phyloP scores from a whole-genome alignment of 2,888 invertebrate genomes.

The Caradrina kadenii region DNA sequence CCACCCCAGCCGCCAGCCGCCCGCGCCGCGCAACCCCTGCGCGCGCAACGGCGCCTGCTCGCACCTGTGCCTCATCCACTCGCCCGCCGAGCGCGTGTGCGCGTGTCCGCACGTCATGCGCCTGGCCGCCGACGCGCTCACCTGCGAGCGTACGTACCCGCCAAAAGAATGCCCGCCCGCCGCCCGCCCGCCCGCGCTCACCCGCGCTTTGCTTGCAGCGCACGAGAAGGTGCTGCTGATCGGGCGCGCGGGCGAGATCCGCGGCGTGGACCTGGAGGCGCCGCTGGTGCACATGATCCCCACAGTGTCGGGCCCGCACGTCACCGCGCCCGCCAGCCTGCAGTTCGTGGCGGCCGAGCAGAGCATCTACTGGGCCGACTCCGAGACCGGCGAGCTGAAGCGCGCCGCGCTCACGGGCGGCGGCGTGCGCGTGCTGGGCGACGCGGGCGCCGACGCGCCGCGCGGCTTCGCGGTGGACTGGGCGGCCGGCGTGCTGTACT shows the following conservation, averaged over 20 bases:
- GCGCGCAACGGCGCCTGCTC: conserved; percentile 95
- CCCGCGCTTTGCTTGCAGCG: conserved; percentile 91
- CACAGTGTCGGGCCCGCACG: conserved; percentile 93
- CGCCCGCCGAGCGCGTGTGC: conserved; percentile 92
- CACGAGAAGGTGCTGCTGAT: conserved; percentile 95
- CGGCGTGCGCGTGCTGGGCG: conserved; percentile 88
- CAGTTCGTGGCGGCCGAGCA: conserved; percentile 92
- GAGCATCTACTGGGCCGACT: conserved; percentile 93
- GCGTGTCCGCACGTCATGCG: conserved; percentile 97
- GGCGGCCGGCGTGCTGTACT: conserved; percentile 94
- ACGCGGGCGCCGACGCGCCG: conserved; percentile 92
- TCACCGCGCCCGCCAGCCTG: conserved; percentile 93
- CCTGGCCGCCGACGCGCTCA: conserved; percentile 91
- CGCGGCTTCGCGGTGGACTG: conserved; percentile 95
- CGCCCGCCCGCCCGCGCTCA: conserved; percentile 81
- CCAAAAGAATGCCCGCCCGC: no score
- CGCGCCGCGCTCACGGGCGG: conserved; percentile 92
- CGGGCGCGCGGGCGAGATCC: conserved; percentile 94
- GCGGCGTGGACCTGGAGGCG: conserved; percentile 95
- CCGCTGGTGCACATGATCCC: conserved; percentile 95
- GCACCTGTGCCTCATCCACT: conserved; percentile 94
- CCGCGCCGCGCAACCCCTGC: conserved; percentile 91
- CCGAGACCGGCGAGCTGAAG: conserved; percentile 92
- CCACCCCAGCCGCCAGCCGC: conserved; percentile 84
- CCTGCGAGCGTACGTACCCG: conserved; percentile 70